These are phyloP conservation scores for Spheniscus mendiculus DNA, from an alignment of 2,113 vertebrate genomes.

Conservation along the genomic window DNA sequence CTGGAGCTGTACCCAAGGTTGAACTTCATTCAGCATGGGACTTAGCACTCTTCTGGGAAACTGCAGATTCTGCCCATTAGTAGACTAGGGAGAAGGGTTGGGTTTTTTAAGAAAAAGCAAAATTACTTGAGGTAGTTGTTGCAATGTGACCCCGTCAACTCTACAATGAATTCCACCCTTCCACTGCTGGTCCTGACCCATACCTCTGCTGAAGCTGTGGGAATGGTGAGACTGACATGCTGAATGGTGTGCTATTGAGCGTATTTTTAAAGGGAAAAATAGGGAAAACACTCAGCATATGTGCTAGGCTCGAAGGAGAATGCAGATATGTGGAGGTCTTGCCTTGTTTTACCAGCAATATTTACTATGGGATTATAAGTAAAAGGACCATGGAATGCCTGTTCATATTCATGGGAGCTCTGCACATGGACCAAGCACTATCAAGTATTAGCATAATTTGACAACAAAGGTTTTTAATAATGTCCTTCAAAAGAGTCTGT, in stretches of 20 bases:
- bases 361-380: neutral
- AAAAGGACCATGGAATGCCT: neutral
- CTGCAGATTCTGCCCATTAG: neutral
- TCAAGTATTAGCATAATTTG: neutral
- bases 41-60: constrained; percentile 10
- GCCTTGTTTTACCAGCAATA: constrained; percentile 2
- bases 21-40: neutral
- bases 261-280: constrained; percentile 21
- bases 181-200: neutral
- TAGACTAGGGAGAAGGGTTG: neutral
- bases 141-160: neutral
- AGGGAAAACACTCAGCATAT: neutral
- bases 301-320: neutral
- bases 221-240: constrained; percentile 40
- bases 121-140: constrained; percentile 16
- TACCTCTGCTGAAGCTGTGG: constrained; percentile 15
- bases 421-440: constrained; percentile 7
- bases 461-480: constrained; percentile 15
- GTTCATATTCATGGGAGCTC: neutral
- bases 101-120: neutral
- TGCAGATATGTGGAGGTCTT: neutral
- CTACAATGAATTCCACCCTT: neutral
- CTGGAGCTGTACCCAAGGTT: neutral
- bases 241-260: constrained; percentile 11
- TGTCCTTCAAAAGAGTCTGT: constrained; percentile 9